Evolutionary conservation across 2,113 vertebrate genomes (phyloP).

Genomic region (Eulemur macaco): DNA sequence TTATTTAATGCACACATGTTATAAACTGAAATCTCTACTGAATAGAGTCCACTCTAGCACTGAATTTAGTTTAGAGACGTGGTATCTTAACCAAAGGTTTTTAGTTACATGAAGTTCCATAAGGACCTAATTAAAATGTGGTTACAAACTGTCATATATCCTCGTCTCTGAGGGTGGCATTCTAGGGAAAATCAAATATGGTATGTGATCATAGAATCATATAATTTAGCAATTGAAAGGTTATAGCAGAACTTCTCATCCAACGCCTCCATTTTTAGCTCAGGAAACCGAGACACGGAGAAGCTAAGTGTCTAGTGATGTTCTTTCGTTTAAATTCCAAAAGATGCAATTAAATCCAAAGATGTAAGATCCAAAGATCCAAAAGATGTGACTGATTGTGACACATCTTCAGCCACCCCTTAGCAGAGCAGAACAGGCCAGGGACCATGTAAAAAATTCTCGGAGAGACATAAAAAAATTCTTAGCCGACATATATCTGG

Average conservation of each 20-base stretch:
- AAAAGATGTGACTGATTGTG: background rate
- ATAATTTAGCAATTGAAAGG: background rate
- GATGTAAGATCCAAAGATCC: too few species aligned
- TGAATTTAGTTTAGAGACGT: background rate
- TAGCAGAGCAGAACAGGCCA: background rate
- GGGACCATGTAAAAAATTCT: background rate
- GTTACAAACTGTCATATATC: background rate
- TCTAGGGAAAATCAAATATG: background rate
- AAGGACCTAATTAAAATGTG: constrained; percentile 20
- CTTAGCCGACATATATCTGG: background rate
- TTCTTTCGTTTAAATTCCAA: background rate
- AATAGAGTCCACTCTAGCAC: background rate
- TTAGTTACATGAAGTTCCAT: background rate
- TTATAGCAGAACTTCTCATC: background rate
- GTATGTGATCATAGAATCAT: background rate
- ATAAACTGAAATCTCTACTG: background rate
- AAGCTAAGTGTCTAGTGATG: background rate
- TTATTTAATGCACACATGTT: constrained; percentile 26
- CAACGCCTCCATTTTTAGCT: background rate
- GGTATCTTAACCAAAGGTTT: constrained; percentile 23
- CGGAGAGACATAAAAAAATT: background rate
- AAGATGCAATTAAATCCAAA: background rate
- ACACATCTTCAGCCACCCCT: background rate
- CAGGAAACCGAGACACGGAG: background rate
- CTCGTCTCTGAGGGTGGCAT: background rate